Percentiles rank a stretch among this genome's conserved stretches.
These are phyloP conservation scores for Oryzias dopingdopingensis DNA, from an alignment of 2,797 vertebrate species.

Conservation along the genomic window DNA sequence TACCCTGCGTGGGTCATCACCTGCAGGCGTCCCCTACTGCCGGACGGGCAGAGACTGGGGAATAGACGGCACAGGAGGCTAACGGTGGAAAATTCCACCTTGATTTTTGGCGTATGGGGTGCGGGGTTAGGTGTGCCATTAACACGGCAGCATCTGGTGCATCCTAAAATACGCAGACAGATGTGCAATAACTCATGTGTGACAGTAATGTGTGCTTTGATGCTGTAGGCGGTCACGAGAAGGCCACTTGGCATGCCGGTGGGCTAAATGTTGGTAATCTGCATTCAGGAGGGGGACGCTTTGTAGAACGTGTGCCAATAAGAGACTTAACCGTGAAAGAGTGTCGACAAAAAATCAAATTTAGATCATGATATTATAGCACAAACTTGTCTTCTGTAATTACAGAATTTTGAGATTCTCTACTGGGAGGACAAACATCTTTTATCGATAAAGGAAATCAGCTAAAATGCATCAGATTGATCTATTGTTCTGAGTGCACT, in stretches of 20 bases:
- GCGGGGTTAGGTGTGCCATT: slow-evolving; percentile 67
- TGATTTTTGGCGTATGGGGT: slow-evolving; percentile 41
- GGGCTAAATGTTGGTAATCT: slow-evolving; percentile 7
- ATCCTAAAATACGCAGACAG: slow-evolving; percentile 46
- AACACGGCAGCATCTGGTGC: slow-evolving; percentile 66
- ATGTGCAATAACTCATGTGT: slow-evolving; percentile 59
- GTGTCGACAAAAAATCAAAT: not conserved
- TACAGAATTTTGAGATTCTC: not conserved
- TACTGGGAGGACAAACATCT: not conserved
- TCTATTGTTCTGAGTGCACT: too few relatives aligned
- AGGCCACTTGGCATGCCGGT: slow-evolving; percentile 44
- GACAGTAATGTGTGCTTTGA: slow-evolving; percentile 56
- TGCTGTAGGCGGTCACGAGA: slow-evolving; percentile 40
- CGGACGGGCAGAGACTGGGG: slow-evolving; percentile 29
- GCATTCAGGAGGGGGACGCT: slow-evolving; percentile 15
- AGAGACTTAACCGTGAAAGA: not conserved
- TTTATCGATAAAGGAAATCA: not conserved
- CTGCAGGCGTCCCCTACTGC: slow-evolving; percentile 51
- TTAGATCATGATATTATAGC: not conserved
- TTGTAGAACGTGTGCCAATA: not conserved
- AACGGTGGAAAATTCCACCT: slow-evolving; percentile 58
- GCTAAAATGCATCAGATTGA: too few relatives aligned
- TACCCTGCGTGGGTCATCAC: slow-evolving; percentile 67
- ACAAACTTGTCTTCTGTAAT: not conserved
- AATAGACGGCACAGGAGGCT: slow-evolving; percentile 11